Evolutionary conservation across 2,797 vertebrate species (phyloP).

Genomic region (Malurus splendens): DNA sequence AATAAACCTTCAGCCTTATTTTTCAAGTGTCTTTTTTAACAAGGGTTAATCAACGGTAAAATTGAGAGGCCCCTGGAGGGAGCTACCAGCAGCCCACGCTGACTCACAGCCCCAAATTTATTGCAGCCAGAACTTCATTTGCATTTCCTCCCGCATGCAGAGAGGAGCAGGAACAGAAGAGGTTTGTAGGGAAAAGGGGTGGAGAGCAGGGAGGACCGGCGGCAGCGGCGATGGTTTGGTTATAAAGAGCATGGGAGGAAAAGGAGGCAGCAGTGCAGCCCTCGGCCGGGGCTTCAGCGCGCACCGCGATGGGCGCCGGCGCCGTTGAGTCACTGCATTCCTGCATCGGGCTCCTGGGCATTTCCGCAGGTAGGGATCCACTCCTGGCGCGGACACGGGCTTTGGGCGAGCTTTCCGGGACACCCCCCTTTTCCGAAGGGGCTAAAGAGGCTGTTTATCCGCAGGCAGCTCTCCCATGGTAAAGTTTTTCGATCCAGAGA

Average conservation of each 20-base stretch:
- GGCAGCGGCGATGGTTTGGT: conserved; percentile 5
- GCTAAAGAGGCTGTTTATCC: not conserved
- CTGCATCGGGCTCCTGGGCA: conserved; percentile 73
- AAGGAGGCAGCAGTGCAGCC: not conserved
- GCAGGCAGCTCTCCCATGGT: not conserved
- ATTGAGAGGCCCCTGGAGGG: conserved; percentile 17
- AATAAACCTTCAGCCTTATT: not conserved
- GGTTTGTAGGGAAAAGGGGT: conserved; percentile 54
- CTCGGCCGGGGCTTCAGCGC: not conserved
- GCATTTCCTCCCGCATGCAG: conserved; percentile 18
- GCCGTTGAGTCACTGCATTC: conserved; percentile 62
- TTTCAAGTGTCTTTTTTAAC: conserved; percentile 2
- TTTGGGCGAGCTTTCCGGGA: not conserved
- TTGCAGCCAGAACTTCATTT: not conserved
- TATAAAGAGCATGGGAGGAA: conserved; percentile 56
- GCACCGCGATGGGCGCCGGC: conserved; percentile 6
- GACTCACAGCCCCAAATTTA: conserved; percentile 30
- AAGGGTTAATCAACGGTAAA: conserved; percentile 39
- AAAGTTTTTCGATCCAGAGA: not conserved
- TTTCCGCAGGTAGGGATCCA: conserved; percentile 74
- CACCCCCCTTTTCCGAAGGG: not conserved
- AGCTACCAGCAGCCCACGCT: not conserved
- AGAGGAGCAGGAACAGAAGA: not conserved
- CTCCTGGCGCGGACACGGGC: not conserved
- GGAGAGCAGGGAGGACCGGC: conserved; percentile 42